Percentiles rank a stretch among this genome's conserved stretches.
phyloP scores from a whole-genome alignment of 2,888 invertebrate genomes.

The Iphiclides podalirius region DNA sequence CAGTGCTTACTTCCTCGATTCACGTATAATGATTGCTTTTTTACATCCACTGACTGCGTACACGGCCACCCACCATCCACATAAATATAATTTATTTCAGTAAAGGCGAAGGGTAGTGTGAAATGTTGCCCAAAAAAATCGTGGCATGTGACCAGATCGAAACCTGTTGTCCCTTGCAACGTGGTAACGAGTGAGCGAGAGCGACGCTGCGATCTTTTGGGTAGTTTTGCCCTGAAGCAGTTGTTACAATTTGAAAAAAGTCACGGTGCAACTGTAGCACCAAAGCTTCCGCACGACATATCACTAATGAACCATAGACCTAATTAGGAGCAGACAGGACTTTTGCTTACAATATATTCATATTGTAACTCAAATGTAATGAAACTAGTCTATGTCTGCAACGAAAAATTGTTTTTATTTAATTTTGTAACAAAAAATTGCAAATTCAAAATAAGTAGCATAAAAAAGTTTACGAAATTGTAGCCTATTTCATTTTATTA shows the following conservation, averaged over 20 bases:
- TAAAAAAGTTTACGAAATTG: too few relatives aligned
- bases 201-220: conserved; percentile 40
- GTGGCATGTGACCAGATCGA: conserved; percentile 60
- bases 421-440: too few relatives aligned
- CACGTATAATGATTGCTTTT: conserved; percentile 56
- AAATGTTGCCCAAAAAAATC: conserved; percentile 71
- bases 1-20: conserved; percentile 68
- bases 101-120: conserved; percentile 67
- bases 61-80: conserved; percentile 73
- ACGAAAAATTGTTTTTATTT: too few relatives aligned
- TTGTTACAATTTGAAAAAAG: conserved; percentile 56
- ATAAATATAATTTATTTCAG: conserved; percentile 73
- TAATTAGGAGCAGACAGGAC: conserved; percentile 2
- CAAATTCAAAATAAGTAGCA: too few relatives aligned
- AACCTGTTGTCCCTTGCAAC: conserved; percentile 47
- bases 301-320: conserved; percentile 17
- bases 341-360: too few relatives aligned
- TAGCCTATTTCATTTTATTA: too few relatives aligned
- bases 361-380: too few relatives aligned
- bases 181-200: conserved; percentile 40
- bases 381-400: too few relatives aligned
- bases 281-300: conserved; percentile 29
- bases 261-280: conserved; percentile 70
- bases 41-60: conserved; percentile 45
- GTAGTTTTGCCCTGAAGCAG: conserved; percentile 47